Percentiles rank a stretch among this genome's conserved stretches.
These are phyloP conservation scores for Rhegmatorhina hoffmannsi DNA, from an alignment of 2,113 vertebrate genomes.

Conservation along the genomic window DNA sequence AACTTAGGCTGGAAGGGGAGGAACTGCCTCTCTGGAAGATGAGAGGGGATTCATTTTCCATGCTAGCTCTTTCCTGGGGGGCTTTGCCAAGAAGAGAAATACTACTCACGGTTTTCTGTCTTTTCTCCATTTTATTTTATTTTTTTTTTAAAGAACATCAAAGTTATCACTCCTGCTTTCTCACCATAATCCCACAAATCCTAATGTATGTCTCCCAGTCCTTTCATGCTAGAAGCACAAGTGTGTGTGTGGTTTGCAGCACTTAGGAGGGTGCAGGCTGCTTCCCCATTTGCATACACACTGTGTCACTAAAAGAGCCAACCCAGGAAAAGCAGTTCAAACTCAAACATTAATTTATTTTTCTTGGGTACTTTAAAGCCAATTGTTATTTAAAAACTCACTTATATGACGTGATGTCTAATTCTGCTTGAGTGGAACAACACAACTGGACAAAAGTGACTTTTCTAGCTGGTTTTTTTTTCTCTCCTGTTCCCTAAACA, in stretches of 20 bases:
- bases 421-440: slow-evolving; percentile 26
- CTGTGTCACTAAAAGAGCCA: background rate
- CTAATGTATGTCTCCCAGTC: slow-evolving; percentile 19
- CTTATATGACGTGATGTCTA: background rate
- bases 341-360: background rate
- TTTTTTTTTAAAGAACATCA: background rate
- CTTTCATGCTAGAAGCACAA: slow-evolving; percentile 54
- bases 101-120: background rate
- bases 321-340: background rate
- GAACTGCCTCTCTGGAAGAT: background rate
- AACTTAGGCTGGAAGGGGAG: slow-evolving; percentile 21
- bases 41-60: slow-evolving; percentile 37
- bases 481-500: background rate
- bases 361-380: background rate
- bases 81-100: background rate
- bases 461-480: background rate
- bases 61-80: slow-evolving; percentile 41
- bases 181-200: slow-evolving; percentile 55
- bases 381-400: background rate
- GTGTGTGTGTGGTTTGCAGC: slow-evolving; percentile 15
- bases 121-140: background rate
- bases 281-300: slow-evolving; percentile 37
- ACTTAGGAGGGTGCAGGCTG: slow-evolving; percentile 17
- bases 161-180: slow-evolving; percentile 57
- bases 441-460: background rate